These are phyloP conservation scores for Pyrocoelia pectoralis DNA, from an alignment of 2,888 invertebrate species.

Conservation along the genomic window DNA sequence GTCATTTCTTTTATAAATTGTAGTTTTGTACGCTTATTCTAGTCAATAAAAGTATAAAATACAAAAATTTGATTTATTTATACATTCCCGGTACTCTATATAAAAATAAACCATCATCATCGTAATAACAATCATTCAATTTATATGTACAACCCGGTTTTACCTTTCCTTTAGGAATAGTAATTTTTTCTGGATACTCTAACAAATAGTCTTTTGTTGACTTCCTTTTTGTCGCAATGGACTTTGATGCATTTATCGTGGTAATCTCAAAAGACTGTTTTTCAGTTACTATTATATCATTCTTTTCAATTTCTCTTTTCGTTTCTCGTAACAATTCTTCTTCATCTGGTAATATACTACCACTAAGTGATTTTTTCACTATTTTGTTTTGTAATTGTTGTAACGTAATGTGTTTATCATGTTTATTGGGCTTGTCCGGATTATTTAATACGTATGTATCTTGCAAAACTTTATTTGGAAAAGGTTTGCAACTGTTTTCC, in stretches of 20 bases:
- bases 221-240: conserved; percentile 28
- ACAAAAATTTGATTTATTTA: conserved; percentile 39
- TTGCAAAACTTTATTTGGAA: conserved; percentile 13
- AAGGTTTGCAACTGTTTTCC: conserved; percentile 5
- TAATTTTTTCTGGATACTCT: conserved; percentile 69
- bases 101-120: conserved; percentile 80
- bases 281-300: neutral
- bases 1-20: conserved; percentile 34
- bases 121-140: conserved; percentile 82
- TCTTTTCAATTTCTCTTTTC: conserved; percentile 49
- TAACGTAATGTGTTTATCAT: conserved; percentile 30
- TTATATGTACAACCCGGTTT: conserved; percentile 74
- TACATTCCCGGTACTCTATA: conserved; percentile 79
- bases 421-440: neutral
- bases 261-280: conserved; percentile 16
- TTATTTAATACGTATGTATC: conserved; percentile 22
- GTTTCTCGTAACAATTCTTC: conserved; percentile 45
- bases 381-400: conserved; percentile 16
- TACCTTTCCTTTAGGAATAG: conserved; percentile 72
- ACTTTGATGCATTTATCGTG: conserved; percentile 20
- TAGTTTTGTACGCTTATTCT: conserved; percentile 50
- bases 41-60: conserved; percentile 43
- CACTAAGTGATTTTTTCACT: conserved; percentile 15
- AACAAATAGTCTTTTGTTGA: conserved; percentile 46
- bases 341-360: conserved; percentile 15